Conservation (phyloP, 2,797 vertebrate genomes). For the Myotis planiceps region DNA sequence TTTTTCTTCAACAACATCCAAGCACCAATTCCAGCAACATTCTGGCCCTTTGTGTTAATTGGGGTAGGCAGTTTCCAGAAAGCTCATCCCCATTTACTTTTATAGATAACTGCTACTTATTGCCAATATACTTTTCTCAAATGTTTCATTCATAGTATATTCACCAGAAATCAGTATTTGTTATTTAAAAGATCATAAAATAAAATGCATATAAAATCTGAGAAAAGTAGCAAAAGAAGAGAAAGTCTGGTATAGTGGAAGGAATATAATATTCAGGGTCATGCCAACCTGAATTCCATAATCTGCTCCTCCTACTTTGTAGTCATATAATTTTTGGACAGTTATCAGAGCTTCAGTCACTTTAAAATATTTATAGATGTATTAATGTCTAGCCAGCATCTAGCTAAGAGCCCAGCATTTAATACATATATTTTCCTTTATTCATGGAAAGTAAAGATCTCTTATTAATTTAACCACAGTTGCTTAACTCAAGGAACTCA, state of each 20-base stretch:
- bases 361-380: neutral
- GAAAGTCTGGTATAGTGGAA: neutral
- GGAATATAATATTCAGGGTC: neutral
- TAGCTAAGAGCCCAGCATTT: neutral
- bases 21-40: neutral
- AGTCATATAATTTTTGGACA: neutral
- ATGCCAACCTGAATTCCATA: neutral
- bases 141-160: neutral
- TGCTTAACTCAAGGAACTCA: neutral
- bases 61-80: neutral
- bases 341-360: neutral
- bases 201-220: neutral
- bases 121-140: slow-evolving; percentile 21
- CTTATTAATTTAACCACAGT: slow-evolving; percentile 13
- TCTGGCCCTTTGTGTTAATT: neutral
- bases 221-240: neutral
- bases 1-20: neutral
- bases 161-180: slow-evolving; percentile 1
- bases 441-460: neutral
- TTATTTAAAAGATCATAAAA: neutral
- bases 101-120: neutral
- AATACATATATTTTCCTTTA: neutral
- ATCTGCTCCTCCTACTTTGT: neutral
- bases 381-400: neutral
- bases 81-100: neutral